A percentile compares a stretch with the other conserved stretches of the same genome.
These are phyloP conservation scores for Asobara japonica DNA, from an alignment of 1,140 invertebrate species.

Conservation along the genomic window DNA sequence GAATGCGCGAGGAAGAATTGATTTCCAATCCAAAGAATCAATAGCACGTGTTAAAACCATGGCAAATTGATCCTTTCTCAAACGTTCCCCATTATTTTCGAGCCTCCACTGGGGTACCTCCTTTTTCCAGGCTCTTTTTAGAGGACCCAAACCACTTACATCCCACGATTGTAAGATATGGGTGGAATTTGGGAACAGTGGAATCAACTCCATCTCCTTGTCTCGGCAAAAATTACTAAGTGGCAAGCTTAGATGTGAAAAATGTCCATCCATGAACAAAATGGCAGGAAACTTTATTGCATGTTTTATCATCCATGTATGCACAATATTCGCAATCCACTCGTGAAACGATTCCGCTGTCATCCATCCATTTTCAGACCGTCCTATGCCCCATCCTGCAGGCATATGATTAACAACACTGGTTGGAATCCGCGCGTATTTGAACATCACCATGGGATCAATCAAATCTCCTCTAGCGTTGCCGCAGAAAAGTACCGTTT, in stretches of 20 bases:
- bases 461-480: slow-evolving; percentile 52
- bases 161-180: slow-evolving; percentile 57
- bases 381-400: slow-evolving; percentile 47
- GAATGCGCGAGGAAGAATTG: slow-evolving; percentile 25
- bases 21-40: slow-evolving; percentile 2
- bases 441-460: slow-evolving; percentile 55
- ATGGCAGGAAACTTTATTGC: slow-evolving; percentile 47
- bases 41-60: slow-evolving; percentile 10
- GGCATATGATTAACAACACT: slow-evolving; percentile 42
- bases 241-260: slow-evolving; percentile 53
- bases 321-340: slow-evolving; percentile 52
- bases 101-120: neutral
- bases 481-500: slow-evolving; percentile 52
- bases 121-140: slow-evolving; percentile 31
- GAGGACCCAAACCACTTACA: slow-evolving; percentile 41
- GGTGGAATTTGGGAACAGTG: slow-evolving; percentile 51
- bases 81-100: slow-evolving; percentile 4
- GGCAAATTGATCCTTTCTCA: slow-evolving; percentile 24
- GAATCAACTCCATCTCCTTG: slow-evolving; percentile 35
- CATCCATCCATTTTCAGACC: slow-evolving; percentile 56
- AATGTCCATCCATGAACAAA: slow-evolving; percentile 60
- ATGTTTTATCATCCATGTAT: slow-evolving; percentile 47
- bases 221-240: slow-evolving; percentile 53
- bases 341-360: slow-evolving; percentile 53
- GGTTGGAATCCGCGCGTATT: slow-evolving; percentile 47